Base-by-base conservation (phyloP, 2,888 invertebrate genomes). In the Drosophila tanythrix region DNA sequence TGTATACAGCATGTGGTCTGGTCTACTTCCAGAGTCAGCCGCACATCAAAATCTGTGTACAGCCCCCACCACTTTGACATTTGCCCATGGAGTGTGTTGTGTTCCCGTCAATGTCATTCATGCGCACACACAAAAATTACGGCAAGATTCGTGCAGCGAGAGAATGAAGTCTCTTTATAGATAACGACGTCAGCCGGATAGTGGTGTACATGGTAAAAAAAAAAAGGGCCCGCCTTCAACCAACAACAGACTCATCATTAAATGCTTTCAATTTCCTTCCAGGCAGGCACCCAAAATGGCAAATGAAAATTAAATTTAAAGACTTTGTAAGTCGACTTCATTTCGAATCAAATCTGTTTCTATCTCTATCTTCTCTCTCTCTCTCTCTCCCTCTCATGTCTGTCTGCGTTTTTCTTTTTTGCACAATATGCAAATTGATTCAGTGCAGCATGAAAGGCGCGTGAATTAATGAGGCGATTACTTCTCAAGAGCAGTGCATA, bases 381-480 rank as follows among this genome's bases (percentile, higher is more conserved):
- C 11, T 7, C 21, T 10, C 15, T 21, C 15, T 2, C 15, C 56
- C 51, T 48, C 33, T 36, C 43, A 48, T 38, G 21, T 57, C 57
- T 46, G 18, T 35, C 48, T 51, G 48, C n/a, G 46, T 70, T 56
- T 76, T 63, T n/a, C 21, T 53, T 72, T 82, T 89, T 85, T 87
- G 89, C 84, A 82, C 78, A 89, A 86, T 83, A 90, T 88, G 88
- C 88, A 90, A 90, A 90, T 86, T 79, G 81, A 82, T 83, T 78
- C 90, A 86, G 74, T 89, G 89, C 89, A 89, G 82, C 88, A 81
- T 90, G 88, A 86, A 87, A 88, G 71, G 79, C 79, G 88, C 79
- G 87, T 79, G 91, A 91, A 89, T 91, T 89, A 90, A 91, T 91
- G 89, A 87, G 83, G 82, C 89, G 90, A 90, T 90, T 90, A 86